Base-by-base conservation (phyloP, 2,888 invertebrate genomes). In the Pollenia amentaria region DNA sequence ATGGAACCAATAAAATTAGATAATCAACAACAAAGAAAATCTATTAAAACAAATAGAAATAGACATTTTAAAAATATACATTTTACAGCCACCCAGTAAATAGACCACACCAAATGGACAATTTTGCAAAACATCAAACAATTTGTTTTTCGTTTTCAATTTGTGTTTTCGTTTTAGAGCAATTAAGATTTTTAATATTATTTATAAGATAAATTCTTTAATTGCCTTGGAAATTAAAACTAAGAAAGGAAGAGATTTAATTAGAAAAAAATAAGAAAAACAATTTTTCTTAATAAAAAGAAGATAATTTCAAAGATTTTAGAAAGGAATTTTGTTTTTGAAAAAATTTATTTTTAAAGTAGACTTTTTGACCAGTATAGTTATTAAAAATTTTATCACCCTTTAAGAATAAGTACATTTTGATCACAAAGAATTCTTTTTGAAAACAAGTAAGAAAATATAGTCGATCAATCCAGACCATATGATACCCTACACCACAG, bases 1-100 rank as follows among this genome's bases (percentile, higher is more conserved):
- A 79, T 79, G 64, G 40, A 70, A 65, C 42, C 55, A 75, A 82
- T 75, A 57, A 67, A 75, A 82, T 60, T 75, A 42, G 46, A 60
- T 69, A 29, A 73, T 44, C 44, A 62, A 53, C 75, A 75, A 75
- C 60, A 75, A 62, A 67, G 57, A 75, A 48, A 62, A 62, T 7
- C 7, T 6, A 67, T 7, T 1, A 29, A 29, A 29, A 29, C 29
- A 29, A 29, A 29, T 6, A 29, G 4, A 29, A 29, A 29, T 29
- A 29, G 29, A 29, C 29, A 29, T 29, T n/a, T n/a, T n/a, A n/a
- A n/a, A 29, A 29, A 29, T 29, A 29, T 3, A 29, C 29, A 29
- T 29, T 75, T 75, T 75, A 75, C 21, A 82, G 42, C 10, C 67
- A 69, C 10, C 18, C 48, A 46, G 42, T 29, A 51, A 73, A 67